Base-by-base conservation (phyloP, 2,113 vertebrate genomes). In the Odobenus rosmarus region DNA sequence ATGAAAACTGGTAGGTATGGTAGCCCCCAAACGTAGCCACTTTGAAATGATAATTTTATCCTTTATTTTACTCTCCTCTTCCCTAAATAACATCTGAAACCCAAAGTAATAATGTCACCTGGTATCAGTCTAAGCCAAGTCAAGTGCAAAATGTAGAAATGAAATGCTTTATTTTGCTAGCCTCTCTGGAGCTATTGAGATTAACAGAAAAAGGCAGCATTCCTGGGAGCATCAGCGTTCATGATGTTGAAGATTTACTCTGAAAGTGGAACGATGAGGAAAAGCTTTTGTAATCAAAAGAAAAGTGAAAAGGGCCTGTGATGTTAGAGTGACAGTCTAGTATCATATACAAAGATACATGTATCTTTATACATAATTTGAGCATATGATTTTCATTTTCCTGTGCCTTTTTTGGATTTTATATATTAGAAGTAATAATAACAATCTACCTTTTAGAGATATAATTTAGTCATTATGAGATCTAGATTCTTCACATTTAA, bases 131-230 rank as follows among this genome's bases (percentile, higher is more conserved):
- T 76, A 87, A 93, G 42, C 28, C 87, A 93, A 59, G 88, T 90
- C 74, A 87, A 90, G 59, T 93, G 53, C 21, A 92, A 69, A 92
- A 67, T 85, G 46, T 79, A 93, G 42, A 92, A 97, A 93, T 86
- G 49, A 55, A 92, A 84, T 82, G 33, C 1, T 87, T 64, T 51
- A 49, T 76, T 96, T 76, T 49, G 39, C 55, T 69, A 79, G 4
- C 28, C 10, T 90, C 33, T 74, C 15, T 36, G 39, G 61, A 23
- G n/a, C 21, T 55, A 24, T 2, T 72, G 69, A 90, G 51, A 53
- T 77, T 42, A 64, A 88, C 42, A 46, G 31, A 19, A 49, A 62
- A 64, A 94, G 67, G 26, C 5, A 33, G 16, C 1, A 1, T 74
- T 72, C 14, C 28, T 57, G 2, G 12, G 23, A 83, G 49, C 14